Evolutionary conservation across 2,888 invertebrate genomes (phyloP), one percentile per base, ranked within the genome.

Genomic region (Sinopyrophorus schimmeli): DNA sequence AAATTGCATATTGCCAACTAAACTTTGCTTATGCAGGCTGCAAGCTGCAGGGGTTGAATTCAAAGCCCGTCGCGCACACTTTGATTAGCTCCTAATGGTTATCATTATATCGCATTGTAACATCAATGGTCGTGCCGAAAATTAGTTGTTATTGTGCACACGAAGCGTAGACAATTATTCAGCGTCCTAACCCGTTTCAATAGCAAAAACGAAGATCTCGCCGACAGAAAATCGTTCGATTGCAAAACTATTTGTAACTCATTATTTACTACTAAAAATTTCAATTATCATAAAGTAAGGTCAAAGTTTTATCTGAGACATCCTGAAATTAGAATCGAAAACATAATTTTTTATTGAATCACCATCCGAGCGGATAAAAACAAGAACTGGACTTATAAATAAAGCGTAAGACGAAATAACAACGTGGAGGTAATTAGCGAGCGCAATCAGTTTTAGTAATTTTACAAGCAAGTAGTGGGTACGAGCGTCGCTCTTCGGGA

Each of bases 101-200:
- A 58, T 62, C 61, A 60, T 57, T 61, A 60, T 58, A 62, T 60
- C 58, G 55, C 53, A 63, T 65, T 64, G 62, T 60, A 56, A 49
- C 53, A 66, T 71, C 68, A 70, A 71, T 69, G 59, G 69, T 57
- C 66, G 66, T 65, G 60, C 67, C 67, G 70, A 65, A 70, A 71
- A 70, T 71, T 70, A 69, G 69, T 67, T 66, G 68, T 69, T 69
- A 71, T 70, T 70, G 69, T 70, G 62, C 54, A 62, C 59, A 61
- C 53, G 54, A 54, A 58, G 30, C 41, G 47, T 51, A 53, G 34
- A 49, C 53, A 54, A 50, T 53, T 52, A 51, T 34, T n/a, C n/a
- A n/a, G n/a, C n/a, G n/a, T n/a, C n/a, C n/a, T n/a, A n/a, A n/a
- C n/a, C n/a, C n/a, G n/a, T n/a, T n/a, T n/a, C n/a, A n/a, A n/a